phyloP scores from a whole-genome alignment of 2,888 invertebrate genomes.

The Psylliodes chrysocephalus region DNA sequence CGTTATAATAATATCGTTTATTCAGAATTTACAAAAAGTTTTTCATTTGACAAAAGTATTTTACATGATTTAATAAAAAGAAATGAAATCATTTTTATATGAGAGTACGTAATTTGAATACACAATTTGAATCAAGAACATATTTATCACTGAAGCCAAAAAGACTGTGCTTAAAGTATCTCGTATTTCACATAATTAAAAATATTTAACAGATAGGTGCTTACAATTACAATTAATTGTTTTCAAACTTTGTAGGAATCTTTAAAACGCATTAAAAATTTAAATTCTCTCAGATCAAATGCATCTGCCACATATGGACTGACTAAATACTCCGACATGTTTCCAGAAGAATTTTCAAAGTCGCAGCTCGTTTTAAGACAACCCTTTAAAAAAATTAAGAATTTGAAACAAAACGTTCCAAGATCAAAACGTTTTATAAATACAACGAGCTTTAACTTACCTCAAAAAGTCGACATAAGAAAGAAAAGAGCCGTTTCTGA shows the following conservation, averaged over 20 bases:
- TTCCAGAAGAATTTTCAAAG: conserved; percentile 68
- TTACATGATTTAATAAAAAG: no score
- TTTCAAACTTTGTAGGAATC: conserved; percentile 66
- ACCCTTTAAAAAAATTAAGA: neutral
- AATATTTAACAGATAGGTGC: no score
- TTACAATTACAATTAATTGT: no score
- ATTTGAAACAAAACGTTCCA: neutral
- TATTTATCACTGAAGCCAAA: no score
- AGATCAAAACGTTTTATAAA: neutral
- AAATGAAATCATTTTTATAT: no score
- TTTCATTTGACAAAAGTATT: no score
- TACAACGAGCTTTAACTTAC: conserved; percentile 41
- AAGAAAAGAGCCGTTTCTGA: conserved; percentile 74
- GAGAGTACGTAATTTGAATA: no score
- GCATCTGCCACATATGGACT: conserved; percentile 68
- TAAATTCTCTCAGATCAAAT: conserved; percentile 63
- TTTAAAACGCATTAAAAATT: conserved; percentile 63
- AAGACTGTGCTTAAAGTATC: no score
- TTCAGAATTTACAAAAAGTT: no score
- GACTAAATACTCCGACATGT: conserved; percentile 72
- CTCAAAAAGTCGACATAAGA: conserved; percentile 60
- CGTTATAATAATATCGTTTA: no score
- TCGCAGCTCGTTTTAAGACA: conserved; percentile 12
- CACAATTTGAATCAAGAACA: no score
- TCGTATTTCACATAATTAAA: no score